phyloP scores from a whole-genome alignment of 2,888 invertebrate genomes.

The Choreutis nemorana region DNA sequence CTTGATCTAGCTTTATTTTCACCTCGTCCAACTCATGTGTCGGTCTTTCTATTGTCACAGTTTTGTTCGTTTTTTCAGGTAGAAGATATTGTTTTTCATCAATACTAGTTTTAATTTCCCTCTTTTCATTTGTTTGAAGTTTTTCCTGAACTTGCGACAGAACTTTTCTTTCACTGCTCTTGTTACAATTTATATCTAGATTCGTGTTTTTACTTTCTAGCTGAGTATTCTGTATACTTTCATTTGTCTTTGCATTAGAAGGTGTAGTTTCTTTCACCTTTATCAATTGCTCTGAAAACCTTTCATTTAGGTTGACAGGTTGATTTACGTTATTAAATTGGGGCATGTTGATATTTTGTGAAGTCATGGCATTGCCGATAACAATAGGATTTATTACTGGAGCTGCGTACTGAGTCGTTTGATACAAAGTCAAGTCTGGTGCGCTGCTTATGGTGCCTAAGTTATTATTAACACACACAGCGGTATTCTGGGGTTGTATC shows the following conservation, averaged over 20 bases:
- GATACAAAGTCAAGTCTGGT: conserved; percentile 26
- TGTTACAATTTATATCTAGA: conserved; percentile 5
- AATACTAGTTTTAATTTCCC: conserved; percentile 11
- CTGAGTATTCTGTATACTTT: too few species aligned
- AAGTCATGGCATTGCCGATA: conserved; percentile 23
- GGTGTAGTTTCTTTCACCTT: too few species aligned
- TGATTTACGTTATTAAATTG: background rate
- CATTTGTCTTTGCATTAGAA: background rate
- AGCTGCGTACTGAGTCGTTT: conserved; percentile 25
- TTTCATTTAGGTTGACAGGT: background rate
- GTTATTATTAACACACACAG: conserved; percentile 20
- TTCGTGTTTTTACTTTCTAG: too few species aligned
- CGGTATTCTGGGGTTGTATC: conserved; percentile 17
- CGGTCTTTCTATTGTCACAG: background rate
- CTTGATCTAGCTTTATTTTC: conserved; percentile 16
- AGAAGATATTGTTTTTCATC: conserved; percentile 10
- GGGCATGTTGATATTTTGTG: conserved; percentile 8
- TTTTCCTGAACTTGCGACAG: conserved; percentile 35
- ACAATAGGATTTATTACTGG: conserved; percentile 26
- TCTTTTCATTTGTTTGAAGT: conserved; percentile 12
- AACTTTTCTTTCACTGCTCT: conserved; percentile 18
- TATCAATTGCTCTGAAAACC: too few species aligned
- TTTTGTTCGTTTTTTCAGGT: conserved; percentile 2
- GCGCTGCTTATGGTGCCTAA: too few species aligned
- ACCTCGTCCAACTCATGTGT: conserved; percentile 9